These are phyloP conservation scores for Rousettus madagascariensis DNA, from an alignment of 2,797 vertebrate species.

Conservation along the genomic window DNA sequence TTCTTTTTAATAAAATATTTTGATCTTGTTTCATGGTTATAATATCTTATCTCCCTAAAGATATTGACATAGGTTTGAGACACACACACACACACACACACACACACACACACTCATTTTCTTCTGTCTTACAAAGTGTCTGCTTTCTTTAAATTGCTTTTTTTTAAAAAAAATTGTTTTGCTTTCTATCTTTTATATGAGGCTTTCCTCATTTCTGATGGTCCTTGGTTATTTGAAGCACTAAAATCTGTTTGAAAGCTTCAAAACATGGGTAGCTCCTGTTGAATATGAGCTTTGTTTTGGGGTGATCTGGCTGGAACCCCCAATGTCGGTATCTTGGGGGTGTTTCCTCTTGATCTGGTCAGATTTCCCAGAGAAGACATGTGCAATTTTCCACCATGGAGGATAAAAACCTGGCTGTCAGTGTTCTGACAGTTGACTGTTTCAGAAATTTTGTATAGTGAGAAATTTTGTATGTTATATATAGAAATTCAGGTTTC, in stretches of 20 bases:
- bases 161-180: neutral
- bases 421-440: neutral
- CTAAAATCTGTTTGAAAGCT: neutral
- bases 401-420: neutral
- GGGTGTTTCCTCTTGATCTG: neutral
- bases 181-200: neutral
- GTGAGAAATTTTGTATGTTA: too few species aligned
- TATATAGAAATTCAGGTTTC: neutral
- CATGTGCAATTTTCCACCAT: neutral
- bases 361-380: neutral
- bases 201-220: neutral
- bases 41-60: neutral
- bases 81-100: too few species aligned
- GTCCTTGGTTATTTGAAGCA: neutral
- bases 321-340: neutral
- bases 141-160: neutral
- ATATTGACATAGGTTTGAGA: neutral
- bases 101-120: neutral
- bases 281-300: neutral
- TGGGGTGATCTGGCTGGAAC: neutral
- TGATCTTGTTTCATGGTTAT: neutral
- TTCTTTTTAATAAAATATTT: conserved; percentile 6
- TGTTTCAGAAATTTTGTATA: neutral
- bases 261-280: neutral
- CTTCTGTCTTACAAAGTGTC: neutral